These are phyloP conservation scores for Lophius americanus DNA, from an alignment of 2,797 vertebrate genomes.

Conservation along the genomic window DNA sequence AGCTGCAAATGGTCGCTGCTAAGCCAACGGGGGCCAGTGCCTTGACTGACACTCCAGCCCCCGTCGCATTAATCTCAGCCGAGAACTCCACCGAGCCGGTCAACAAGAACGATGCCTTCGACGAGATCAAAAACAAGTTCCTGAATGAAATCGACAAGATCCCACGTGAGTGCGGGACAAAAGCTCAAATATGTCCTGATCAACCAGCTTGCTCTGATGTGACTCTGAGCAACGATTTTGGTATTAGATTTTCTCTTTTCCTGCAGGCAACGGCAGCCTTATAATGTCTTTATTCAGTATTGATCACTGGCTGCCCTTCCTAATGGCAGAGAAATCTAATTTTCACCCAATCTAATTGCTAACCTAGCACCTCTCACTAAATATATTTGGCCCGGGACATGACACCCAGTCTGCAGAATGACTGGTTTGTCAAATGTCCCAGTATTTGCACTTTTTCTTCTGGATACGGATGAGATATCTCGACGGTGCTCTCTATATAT, in stretches of 20 bases:
- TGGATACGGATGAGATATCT: constrained; percentile 29
- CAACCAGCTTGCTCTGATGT: constrained; percentile 41
- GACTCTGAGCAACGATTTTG: constrained; percentile 59
- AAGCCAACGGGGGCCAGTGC: constrained; percentile 77
- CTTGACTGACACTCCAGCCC: constrained; percentile 73
- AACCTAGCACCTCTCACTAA: constrained; percentile 64
- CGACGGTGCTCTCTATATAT: constrained; percentile 37
- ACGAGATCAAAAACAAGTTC: constrained; percentile 92
- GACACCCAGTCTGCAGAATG: constrained; percentile 54
- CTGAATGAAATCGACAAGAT: constrained; percentile 95
- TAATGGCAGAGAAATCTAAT: constrained; percentile 74
- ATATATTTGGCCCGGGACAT: constrained; percentile 64
- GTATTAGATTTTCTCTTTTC: constrained; percentile 71
- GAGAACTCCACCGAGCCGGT: constrained; percentile 89
- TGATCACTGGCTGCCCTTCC: constrained; percentile 69
- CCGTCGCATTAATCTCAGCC: constrained; percentile 71
- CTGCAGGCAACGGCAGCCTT: constrained; percentile 61
- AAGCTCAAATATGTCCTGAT: constrained; percentile 35
- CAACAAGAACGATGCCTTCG: constrained; percentile 88
- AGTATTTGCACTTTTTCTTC: constrained; percentile 42
- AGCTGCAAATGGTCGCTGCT: constrained; percentile 77
- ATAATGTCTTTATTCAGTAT: constrained; percentile 77
- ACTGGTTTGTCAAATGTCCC: constrained; percentile 67
- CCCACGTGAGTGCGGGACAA: constrained; percentile 85
- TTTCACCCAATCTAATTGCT: constrained; percentile 70